Conservation (phyloP, 2,797 vertebrate species). For the Phrynocephalus vlangalii region DNA sequence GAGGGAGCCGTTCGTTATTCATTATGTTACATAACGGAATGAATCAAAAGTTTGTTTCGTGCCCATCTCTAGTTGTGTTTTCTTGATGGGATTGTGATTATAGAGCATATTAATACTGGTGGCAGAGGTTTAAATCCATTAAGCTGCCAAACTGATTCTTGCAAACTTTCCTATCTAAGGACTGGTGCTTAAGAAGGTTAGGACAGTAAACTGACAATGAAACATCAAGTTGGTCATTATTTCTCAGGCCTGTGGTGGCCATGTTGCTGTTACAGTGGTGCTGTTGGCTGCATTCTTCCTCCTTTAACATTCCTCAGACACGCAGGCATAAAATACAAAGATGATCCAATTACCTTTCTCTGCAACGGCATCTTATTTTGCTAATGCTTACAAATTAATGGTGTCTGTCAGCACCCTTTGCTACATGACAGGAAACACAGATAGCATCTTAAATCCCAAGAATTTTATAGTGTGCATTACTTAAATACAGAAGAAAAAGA, state of each 20-base stretch:
- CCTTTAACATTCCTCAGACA: slow-evolving; percentile 62
- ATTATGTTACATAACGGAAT: too few species aligned
- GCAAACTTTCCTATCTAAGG: slow-evolving; percentile 59
- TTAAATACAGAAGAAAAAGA: slow-evolving; percentile 54
- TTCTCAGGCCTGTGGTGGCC: slow-evolving; percentile 54
- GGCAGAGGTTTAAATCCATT: slow-evolving; percentile 62
- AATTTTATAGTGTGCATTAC: slow-evolving; percentile 54
- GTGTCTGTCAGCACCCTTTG: slow-evolving; percentile 68
- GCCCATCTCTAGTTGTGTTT: slow-evolving; percentile 21
- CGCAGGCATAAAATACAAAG: slow-evolving; percentile 70
- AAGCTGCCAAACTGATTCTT: slow-evolving; percentile 53
- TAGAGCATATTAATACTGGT: slow-evolving; percentile 63
- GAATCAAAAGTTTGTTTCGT: too few species aligned
- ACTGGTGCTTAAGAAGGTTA: slow-evolving; percentile 51
- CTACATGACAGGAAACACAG: slow-evolving; percentile 47
- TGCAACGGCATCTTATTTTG: slow-evolving; percentile 73
- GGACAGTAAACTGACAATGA: slow-evolving; percentile 43
- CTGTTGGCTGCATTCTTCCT: slow-evolving; percentile 34
- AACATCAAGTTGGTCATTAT: slow-evolving; percentile 61
- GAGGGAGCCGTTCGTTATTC: too few species aligned
- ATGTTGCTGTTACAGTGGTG: slow-evolving; percentile 52
- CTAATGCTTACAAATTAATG: slow-evolving; percentile 76
- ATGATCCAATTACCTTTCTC: slow-evolving; percentile 72
- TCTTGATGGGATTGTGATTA: slow-evolving; percentile 64
- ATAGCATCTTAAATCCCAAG: slow-evolving; percentile 59